Percentiles rank a stretch among this genome's conserved stretches.
phyloP scores from a whole-genome alignment of 2,888 invertebrate genomes.

The Aleiodes leptofemur region DNA sequence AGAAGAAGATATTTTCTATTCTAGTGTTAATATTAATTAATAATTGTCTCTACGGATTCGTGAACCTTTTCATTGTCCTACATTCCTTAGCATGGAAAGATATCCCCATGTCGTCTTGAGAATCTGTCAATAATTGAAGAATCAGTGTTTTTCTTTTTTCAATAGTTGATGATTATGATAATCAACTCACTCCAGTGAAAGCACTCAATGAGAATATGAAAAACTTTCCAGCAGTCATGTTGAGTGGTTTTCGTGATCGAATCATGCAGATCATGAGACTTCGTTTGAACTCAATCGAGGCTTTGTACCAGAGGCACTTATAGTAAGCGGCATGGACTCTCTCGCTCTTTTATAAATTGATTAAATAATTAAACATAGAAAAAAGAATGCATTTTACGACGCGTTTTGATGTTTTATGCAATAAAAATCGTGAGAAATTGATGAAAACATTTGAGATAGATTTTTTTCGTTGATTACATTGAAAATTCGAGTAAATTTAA shows the following conservation, averaged over 20 bases:
- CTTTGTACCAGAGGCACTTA: conserved; percentile 78
- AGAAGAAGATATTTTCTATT: no score
- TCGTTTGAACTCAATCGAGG: conserved; percentile 74
- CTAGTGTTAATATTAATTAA: no score
- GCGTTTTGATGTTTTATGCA: no score
- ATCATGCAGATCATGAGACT: conserved; percentile 77
- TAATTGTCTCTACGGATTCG: no score
- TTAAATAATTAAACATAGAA: neutral
- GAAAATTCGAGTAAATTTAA: no score
- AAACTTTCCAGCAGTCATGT: conserved; percentile 78
- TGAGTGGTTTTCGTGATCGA: conserved; percentile 76
- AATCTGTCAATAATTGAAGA: conserved; percentile 47
- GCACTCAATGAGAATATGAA: conserved; percentile 77
- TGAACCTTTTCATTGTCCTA: neutral
- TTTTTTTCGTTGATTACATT: no score
- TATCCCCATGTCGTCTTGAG: conserved; percentile 55
- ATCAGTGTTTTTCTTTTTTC: neutral
- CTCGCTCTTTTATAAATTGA: conserved; percentile 68
- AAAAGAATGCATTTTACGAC: no score
- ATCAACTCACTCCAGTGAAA: conserved; percentile 76
- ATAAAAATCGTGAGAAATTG: no score
- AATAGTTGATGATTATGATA: no score
- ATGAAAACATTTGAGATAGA: no score
- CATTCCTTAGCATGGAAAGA: conserved; percentile 52
- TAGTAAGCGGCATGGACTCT: conserved; percentile 77